Conservation (phyloP, 2,113 vertebrate species). For the Caloenas nicobarica region DNA sequence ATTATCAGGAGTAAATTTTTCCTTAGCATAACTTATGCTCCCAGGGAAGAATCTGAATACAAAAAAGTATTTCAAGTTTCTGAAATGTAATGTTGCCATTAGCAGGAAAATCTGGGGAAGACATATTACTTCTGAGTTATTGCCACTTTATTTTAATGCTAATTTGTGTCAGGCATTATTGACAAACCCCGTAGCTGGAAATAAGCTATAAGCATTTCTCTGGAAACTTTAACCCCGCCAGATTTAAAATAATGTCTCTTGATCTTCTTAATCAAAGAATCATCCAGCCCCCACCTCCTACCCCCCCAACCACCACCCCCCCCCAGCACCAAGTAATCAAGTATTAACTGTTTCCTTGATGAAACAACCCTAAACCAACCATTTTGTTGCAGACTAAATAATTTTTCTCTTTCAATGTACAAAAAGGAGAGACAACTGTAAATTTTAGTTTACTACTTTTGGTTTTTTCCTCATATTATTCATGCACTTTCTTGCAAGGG, state of each 20-base stretch:
- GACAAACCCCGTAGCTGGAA: not conserved
- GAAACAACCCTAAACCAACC: not conserved
- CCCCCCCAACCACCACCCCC: fast-evolving
- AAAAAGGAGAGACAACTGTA: not conserved
- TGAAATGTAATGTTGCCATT: not conserved
- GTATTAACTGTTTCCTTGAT: not conserved
- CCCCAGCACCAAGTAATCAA: not conserved
- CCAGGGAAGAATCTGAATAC: not conserved
- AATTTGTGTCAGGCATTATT: not conserved
- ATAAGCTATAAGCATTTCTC: not conserved
- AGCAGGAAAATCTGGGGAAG: not conserved
- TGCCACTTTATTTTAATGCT: not conserved
- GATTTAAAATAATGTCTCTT: not conserved
- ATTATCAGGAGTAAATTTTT: not conserved
- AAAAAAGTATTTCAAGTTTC: not conserved
- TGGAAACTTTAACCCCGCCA: not conserved
- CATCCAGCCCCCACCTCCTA: not conserved
- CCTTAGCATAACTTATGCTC: not conserved
- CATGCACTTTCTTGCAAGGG: not conserved
- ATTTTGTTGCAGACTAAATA: not conserved
- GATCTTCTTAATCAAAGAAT: not conserved
- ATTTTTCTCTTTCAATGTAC: not conserved
- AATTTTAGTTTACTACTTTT: not conserved
- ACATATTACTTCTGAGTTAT: not conserved
- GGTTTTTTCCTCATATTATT: not conserved